These are phyloP conservation scores for Cichlasoma orientale DNA, from an alignment of 2,797 vertebrate species.

Conservation along the genomic window DNA sequence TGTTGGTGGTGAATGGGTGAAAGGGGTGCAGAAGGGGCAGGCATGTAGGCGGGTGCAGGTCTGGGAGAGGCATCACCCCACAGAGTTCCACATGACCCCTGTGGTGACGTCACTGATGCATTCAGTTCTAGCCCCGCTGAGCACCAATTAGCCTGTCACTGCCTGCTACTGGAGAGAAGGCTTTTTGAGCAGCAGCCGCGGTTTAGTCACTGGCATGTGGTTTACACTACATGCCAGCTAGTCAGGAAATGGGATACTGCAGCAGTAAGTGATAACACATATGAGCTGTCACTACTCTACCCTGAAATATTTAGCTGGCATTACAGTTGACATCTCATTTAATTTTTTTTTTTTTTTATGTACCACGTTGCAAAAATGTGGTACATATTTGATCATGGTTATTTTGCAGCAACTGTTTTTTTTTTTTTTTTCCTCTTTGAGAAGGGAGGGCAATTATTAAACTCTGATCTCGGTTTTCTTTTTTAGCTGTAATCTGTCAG, in stretches of 20 bases:
- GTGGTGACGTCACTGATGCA: conserved; percentile 63
- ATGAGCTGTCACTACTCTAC: conserved; percentile 7
- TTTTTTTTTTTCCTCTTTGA: neutral
- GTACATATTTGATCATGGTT: neutral
- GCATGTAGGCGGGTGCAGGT: conserved; percentile 2
- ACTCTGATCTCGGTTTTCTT: neutral
- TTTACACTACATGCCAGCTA: conserved; percentile 21
- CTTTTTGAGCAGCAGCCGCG: conserved; percentile 47
- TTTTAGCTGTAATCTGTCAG: neutral
- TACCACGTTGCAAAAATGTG: neutral
- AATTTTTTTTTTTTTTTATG: neutral
- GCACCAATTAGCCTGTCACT: conserved; percentile 65
- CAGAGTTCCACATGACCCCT: conserved; percentile 16
- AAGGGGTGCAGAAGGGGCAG: conserved; percentile 2
- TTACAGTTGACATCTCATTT: neutral
- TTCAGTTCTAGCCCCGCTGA: conserved; percentile 55
- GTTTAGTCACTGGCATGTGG: conserved; percentile 26
- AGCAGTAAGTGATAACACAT: conserved; percentile 38
- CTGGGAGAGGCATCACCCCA: conserved; percentile 19
- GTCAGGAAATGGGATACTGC: conserved; percentile 58
- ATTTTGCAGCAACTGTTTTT: neutral
- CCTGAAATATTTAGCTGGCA: conserved; percentile 1
- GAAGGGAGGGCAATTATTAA: neutral
- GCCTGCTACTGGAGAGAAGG: conserved; percentile 38
- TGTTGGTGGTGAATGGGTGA: conserved; percentile 34